These are phyloP conservation scores for Podarcis raffonei DNA, from an alignment of 2,113 vertebrate species.

Conservation along the genomic window DNA sequence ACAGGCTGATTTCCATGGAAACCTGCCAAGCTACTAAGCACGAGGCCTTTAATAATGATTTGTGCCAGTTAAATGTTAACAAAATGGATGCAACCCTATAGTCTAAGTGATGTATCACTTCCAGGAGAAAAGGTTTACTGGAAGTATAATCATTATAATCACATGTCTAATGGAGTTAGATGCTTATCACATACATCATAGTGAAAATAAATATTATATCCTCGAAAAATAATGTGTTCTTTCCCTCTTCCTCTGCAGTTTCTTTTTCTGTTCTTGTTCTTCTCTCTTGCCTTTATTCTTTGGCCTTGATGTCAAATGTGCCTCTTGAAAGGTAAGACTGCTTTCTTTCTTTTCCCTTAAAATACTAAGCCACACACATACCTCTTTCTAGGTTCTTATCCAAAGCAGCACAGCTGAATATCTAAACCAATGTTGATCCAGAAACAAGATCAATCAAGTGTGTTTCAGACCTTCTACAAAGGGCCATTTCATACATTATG, in stretches of 20 bases:
- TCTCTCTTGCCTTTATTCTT: constrained; percentile 99
- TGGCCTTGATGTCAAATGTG: constrained; percentile 97
- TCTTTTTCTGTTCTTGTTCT: constrained; percentile 99
- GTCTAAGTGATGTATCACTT: not conserved
- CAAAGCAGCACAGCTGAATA: not conserved
- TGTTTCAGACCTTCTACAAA: not conserved
- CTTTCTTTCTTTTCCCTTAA: constrained; percentile 38
- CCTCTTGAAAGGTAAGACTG: constrained; percentile 92
- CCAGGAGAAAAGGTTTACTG: not conserved
- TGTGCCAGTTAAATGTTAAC: not conserved
- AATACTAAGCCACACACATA: not conserved
- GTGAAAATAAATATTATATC: constrained; percentile 42
- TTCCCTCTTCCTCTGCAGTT: constrained; percentile 87
- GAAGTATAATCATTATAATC: constrained; percentile 12
- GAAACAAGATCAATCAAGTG: not conserved
- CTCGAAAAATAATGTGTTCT: constrained; percentile 23
- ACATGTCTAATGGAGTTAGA: constrained; percentile 1
- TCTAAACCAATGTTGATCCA: not conserved
- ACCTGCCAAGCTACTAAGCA: not conserved
- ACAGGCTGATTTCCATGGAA: too few relatives aligned
- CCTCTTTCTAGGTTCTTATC: not conserved
- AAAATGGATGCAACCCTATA: not conserved
- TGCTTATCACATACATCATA: constrained; percentile 1
- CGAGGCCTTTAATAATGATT: not conserved
- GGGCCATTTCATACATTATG: not conserved